Base-by-base conservation (phyloP, 2,797 vertebrate genomes). In the Tokudaia tokunoshimensis region DNA sequence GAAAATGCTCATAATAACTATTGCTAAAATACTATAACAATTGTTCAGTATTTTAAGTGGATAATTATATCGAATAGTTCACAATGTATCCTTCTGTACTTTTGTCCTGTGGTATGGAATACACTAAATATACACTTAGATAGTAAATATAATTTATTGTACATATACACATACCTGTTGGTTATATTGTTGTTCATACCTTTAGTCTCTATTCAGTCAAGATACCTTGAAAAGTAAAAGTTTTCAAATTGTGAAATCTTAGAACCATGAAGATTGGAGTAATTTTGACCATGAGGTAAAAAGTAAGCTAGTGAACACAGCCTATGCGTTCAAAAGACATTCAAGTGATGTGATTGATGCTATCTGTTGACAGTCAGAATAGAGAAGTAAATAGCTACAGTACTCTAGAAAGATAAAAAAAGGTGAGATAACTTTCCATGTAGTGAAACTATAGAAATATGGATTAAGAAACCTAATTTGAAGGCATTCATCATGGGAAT, bases 381-480 rank as follows among this genome's bases (percentile, higher is more conserved):
- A 92, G 20, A 76, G 13, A 93, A 8, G 6, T 41, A 55, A 93
- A 82, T 47, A n/a, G 4, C n/a, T 81, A 26, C 61, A 76, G 10
- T 10, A 52, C 22, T 87, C 19, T 57, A 84, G 41, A 75, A 41
- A 34, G 41, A 41, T 41, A 29, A 85, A 2, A 41, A 57, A 57
- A 17, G 55, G 14, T 80, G 76, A 70, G 91, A 31, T 31, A 96
- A 89, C 22, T 89, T 94, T 80, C n/a, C 80, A 5, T 50, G n/a
- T 22, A 31, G 22, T 63, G 67, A 52, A 61, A 65, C 1, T 67
- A 44, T 44, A 89, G 67, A 20, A 89, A 67, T 61, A 34, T 67
- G 26, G 67, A 29, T 61, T 87, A 52, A 93, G 11, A 95, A 95
- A 85, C 55, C 57, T n/a, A 95, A 95, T 85, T 59, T 91, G 4